Conservation (phyloP, 2,888 invertebrate genomes). For the Orgyia antiqua region DNA sequence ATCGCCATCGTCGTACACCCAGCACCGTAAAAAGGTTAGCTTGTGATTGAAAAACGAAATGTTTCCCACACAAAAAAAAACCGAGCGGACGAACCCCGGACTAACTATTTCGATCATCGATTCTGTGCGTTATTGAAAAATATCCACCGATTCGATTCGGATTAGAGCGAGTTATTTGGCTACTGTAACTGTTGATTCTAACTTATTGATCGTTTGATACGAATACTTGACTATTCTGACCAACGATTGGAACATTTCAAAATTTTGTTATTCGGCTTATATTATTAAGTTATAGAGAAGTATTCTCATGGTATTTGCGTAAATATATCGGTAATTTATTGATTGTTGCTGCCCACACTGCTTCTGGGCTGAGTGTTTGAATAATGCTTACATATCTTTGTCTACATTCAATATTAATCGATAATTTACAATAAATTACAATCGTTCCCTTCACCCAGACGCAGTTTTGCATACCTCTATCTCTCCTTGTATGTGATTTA, state of each 20-base stretch:
- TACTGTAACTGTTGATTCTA: constrained; percentile 65
- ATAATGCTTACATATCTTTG: constrained; percentile 31
- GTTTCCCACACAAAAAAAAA: constrained; percentile 59
- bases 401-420: constrained; percentile 43
- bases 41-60: constrained; percentile 66
- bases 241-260: constrained; percentile 12
- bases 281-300: constrained; percentile 39
- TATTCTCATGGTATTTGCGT: constrained; percentile 50
- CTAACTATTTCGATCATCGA: constrained; percentile 30
- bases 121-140: constrained; percentile 60
- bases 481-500: constrained; percentile 22
- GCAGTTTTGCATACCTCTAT: constrained; percentile 15
- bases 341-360: constrained; percentile 22
- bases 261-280: constrained; percentile 10
- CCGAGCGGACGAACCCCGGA: constrained; percentile 23
- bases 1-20: constrained; percentile 52
- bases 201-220: constrained; percentile 54
- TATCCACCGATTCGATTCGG: constrained; percentile 64
- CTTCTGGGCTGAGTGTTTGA: constrained; percentile 16
- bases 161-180: constrained; percentile 62
- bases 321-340: constrained; percentile 35
- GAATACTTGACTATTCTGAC: constrained; percentile 10
- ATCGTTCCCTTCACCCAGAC: constrained; percentile 37
- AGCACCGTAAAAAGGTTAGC: constrained; percentile 57
- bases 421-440: constrained; percentile 43